These are phyloP conservation scores for Erpobdella octoculata DNA, from an alignment of 2,888 invertebrate genomes.

Conservation along the genomic window DNA sequence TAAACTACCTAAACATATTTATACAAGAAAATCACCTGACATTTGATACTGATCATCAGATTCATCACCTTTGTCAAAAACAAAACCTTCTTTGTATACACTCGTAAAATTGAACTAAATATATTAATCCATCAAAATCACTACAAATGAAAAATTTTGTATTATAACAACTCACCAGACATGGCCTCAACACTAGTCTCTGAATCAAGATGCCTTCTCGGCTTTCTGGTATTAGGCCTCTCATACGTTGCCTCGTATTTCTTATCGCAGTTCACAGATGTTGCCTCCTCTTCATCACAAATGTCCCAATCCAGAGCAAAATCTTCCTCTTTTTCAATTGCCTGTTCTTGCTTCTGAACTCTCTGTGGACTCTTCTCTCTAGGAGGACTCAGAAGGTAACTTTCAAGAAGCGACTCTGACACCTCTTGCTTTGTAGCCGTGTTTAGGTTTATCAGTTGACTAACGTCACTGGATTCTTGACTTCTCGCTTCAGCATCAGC, in stretches of 20 bases:
- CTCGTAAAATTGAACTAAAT: background rate
- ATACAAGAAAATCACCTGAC: background rate
- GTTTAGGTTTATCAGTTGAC: background rate
- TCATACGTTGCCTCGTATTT: background rate
- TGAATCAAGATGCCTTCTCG: background rate
- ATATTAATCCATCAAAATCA: background rate
- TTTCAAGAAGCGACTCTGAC: background rate
- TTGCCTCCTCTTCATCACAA: constrained; percentile 12
- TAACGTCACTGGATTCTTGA: background rate
- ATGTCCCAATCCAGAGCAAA: background rate
- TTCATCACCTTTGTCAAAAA: background rate
- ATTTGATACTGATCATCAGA: background rate
- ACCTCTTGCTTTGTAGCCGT: background rate
- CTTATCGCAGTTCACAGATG: background rate
- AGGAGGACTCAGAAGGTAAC: background rate
- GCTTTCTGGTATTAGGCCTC: background rate
- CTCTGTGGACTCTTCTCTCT: background rate
- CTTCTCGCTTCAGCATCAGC: background rate
- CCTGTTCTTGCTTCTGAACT: no score
- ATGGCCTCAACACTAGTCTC: constrained; percentile 5
- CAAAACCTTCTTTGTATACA: background rate
- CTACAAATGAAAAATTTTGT: background rate
- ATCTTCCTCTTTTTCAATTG: background rate
- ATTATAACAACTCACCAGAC: background rate
- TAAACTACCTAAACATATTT: no score